Evolutionary conservation across 2,888 invertebrate species (phyloP).

Genomic region (Tenthredo scrophulariae): DNA sequence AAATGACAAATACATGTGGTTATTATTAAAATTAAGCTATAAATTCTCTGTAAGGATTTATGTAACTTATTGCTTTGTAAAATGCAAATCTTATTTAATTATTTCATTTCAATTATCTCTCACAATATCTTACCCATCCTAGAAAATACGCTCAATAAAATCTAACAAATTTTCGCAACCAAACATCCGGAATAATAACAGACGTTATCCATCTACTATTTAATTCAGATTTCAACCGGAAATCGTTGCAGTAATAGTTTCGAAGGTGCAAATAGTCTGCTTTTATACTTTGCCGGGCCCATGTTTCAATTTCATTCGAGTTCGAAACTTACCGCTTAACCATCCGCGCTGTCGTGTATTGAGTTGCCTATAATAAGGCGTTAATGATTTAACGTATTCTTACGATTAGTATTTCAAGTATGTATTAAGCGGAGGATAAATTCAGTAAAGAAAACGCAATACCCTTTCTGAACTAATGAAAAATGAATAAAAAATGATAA

Average conservation of each 20-base stretch:
- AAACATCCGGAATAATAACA: not conserved
- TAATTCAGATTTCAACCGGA: too few relatives aligned
- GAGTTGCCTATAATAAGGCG: not conserved
- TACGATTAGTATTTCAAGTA: not conserved
- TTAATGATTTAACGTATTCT: not conserved
- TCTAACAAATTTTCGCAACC: not conserved
- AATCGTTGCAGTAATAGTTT: not conserved
- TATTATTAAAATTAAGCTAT: slow-evolving; percentile 48
- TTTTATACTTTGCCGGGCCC: not conserved
- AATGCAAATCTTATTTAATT: slow-evolving; percentile 78
- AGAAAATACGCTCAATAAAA: not conserved
- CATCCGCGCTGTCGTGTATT: not conserved
- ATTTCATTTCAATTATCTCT: slow-evolving; percentile 54
- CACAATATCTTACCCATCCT: not conserved
- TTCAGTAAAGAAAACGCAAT: not conserved
- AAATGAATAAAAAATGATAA: not conserved
- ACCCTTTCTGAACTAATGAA: not conserved
- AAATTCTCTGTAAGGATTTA: slow-evolving; percentile 65
- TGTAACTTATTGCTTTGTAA: slow-evolving; percentile 79
- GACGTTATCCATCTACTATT: not conserved
- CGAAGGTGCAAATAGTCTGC: not conserved
- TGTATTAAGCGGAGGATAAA: not conserved
- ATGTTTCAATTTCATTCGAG: not conserved
- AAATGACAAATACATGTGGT: slow-evolving; percentile 53
- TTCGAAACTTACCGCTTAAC: not conserved